A percentile compares a stretch with the other conserved stretches of the same genome.
phyloP scores from a whole-genome alignment of 1,140 invertebrate genomes.

The Phthorimaea operculella region DNA sequence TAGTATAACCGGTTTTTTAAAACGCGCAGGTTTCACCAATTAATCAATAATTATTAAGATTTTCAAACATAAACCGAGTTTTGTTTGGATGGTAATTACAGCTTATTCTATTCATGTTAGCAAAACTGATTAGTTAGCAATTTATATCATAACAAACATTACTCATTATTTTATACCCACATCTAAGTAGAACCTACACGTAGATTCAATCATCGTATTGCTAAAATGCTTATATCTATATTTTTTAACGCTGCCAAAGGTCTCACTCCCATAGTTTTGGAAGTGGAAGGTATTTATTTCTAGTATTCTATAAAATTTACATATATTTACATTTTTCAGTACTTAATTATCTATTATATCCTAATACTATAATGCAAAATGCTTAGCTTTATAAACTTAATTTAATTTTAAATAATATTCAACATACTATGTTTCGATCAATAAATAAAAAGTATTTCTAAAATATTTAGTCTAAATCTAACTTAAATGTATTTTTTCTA shows the following conservation, averaged over 20 bases:
- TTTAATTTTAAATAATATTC: background rate
- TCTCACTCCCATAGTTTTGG: conserved; percentile 64
- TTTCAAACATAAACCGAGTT: no score
- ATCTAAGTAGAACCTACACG: no score
- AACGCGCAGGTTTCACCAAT: no score
- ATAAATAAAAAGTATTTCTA: conserved; percentile 14
- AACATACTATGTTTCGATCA: background rate
- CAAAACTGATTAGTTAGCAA: no score
- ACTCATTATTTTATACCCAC: no score
- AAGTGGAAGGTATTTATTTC: conserved; percentile 60
- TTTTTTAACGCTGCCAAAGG: conserved; percentile 60
- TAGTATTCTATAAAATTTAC: conserved; percentile 11
- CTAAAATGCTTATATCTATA: conserved; percentile 54
- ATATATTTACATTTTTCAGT: conserved; percentile 5
- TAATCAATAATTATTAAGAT: no score
- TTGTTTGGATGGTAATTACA: no score
- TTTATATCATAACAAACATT: no score
- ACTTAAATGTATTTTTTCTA: conserved; percentile 58
- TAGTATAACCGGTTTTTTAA: no score
- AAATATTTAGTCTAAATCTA: background rate
- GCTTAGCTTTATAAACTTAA: background rate
- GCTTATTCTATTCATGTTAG: no score
- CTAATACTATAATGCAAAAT: conserved; percentile 4
- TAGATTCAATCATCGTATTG: conserved; percentile 10
- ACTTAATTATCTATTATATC: background rate